phyloP scores from a whole-genome alignment of 2,113 vertebrate species.

The Asarcornis scutulata region DNA sequence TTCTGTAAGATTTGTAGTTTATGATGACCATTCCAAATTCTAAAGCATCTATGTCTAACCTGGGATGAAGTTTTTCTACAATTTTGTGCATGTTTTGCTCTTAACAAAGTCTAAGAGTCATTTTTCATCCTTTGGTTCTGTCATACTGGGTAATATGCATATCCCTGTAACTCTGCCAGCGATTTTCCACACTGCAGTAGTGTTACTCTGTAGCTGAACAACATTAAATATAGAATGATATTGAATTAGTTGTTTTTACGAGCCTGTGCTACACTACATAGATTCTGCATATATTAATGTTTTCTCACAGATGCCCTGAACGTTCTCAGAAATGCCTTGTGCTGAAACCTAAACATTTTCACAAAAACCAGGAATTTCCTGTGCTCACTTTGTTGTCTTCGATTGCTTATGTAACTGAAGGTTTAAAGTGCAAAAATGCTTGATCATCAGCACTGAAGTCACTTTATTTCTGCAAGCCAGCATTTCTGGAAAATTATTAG shows the following conservation, averaged over 20 bases:
- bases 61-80: neutral
- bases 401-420: slow-evolving; percentile 18
- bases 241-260: neutral
- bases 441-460: slow-evolving; percentile 9
- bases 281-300: neutral
- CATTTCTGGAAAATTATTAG: neutral
- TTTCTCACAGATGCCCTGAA: slow-evolving; percentile 16
- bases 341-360: neutral
- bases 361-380: neutral
- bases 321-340: neutral
- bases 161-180: slow-evolving; percentile 42
- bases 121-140: slow-evolving; percentile 46
- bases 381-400: neutral
- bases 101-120: slow-evolving; percentile 3
- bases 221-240: slow-evolving; percentile 26
- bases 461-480: neutral
- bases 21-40: slow-evolving; percentile 40
- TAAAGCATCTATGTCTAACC: slow-evolving; percentile 23
- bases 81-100: slow-evolving; percentile 11
- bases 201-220: slow-evolving; percentile 25
- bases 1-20: slow-evolving; percentile 21
- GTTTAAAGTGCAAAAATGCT: neutral
- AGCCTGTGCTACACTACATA: neutral
- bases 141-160: slow-evolving; percentile 32
- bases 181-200: slow-evolving; percentile 39